A percentile compares a stretch with the other conserved stretches of the same genome.
Conservation (phyloP, 2,888 invertebrate genomes). For the Epiblema foenella region DNA sequence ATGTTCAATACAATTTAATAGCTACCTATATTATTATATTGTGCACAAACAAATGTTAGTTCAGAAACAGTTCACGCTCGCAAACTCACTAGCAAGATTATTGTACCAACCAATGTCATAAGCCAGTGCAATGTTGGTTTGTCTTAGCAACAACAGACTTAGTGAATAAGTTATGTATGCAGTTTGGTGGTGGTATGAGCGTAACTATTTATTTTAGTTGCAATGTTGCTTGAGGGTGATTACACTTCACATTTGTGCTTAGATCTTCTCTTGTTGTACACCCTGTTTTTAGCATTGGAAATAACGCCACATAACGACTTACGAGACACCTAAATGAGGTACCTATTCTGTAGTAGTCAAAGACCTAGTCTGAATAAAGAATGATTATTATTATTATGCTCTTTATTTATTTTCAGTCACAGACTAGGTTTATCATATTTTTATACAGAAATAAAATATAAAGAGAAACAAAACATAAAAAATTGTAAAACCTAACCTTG, state of each 20-base stretch:
- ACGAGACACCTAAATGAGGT: too few relatives aligned
- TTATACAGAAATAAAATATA: too few relatives aligned
- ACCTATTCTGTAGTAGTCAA: too few relatives aligned
- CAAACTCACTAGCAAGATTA: constrained; percentile 26
- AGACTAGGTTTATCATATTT: too few relatives aligned
- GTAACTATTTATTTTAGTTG: constrained; percentile 32
- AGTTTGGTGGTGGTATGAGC: constrained; percentile 42
- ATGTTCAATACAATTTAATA: neutral
- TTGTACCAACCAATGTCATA: constrained; percentile 63
- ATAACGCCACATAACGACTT: too few relatives aligned
- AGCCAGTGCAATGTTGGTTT: constrained; percentile 65
- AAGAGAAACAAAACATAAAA: too few relatives aligned
- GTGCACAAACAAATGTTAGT: constrained; percentile 3
- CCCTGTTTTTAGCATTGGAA: too few relatives aligned
- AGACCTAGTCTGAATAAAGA: too few relatives aligned
- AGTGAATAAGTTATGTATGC: constrained; percentile 62
- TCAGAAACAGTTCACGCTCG: constrained; percentile 28
- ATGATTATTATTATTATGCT: too few relatives aligned
- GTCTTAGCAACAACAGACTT: constrained; percentile 61
- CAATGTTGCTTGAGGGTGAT: neutral
- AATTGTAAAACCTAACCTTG: too few relatives aligned
- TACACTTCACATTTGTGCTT: neutral
- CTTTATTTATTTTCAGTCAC: too few relatives aligned
- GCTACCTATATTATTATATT: neutral
- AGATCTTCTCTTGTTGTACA: too few relatives aligned